A percentile compares a stretch with the other conserved stretches of the same genome.
Evolutionary conservation across 2,888 invertebrate genomes (phyloP).

Genomic region (Pherbina coryleti): DNA sequence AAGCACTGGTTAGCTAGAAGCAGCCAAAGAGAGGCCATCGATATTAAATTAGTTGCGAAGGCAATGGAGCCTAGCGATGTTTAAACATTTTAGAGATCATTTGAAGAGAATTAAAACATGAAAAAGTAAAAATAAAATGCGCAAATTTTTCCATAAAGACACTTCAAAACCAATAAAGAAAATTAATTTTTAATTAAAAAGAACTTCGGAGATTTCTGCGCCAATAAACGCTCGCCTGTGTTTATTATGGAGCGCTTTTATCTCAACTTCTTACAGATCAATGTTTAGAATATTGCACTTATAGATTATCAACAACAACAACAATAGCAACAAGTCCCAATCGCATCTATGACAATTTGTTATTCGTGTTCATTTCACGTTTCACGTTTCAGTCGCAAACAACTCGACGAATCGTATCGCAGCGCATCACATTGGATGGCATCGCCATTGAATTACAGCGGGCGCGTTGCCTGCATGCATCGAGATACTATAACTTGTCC

Average conservation of each 20-base stretch:
- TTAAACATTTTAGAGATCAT: neutral
- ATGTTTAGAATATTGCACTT: neutral
- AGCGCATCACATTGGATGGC: neutral
- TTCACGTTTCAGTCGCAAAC: conserved; percentile 9
- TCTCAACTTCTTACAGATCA: conserved; percentile 32
- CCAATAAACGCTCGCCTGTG: too few species aligned
- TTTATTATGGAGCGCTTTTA: conserved; percentile 37
- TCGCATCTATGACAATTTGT: conserved; percentile 31
- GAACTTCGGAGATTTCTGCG: neutral
- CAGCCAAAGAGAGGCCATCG: neutral
- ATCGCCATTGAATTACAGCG: neutral
- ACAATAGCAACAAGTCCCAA: conserved; percentile 25
- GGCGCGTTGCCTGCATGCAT: neutral
- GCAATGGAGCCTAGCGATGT: neutral
- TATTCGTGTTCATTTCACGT: conserved; percentile 20
- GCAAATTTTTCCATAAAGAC: neutral
- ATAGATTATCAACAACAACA: neutral
- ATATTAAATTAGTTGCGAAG: neutral
- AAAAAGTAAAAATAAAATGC: neutral
- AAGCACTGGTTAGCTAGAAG: neutral
- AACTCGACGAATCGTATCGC: neutral
- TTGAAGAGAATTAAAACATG: neutral
- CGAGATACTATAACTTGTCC: neutral
- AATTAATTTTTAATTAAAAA: neutral
- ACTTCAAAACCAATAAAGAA: neutral